phyloP scores from a whole-genome alignment of 2,797 vertebrate species.

The Gorsachius magnificus region DNA sequence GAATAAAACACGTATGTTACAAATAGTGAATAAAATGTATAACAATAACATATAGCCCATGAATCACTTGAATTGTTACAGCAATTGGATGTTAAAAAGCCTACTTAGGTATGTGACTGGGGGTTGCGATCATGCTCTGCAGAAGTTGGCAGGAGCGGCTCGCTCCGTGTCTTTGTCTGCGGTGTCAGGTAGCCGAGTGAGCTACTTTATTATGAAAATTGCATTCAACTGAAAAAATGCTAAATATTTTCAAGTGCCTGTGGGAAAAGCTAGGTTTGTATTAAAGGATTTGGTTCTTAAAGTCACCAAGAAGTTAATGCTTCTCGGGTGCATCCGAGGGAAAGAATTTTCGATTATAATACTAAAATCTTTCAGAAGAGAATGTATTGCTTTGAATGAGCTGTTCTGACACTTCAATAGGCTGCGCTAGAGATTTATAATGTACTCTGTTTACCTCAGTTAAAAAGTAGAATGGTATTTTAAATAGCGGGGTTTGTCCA shows the following conservation, averaged over 20 bases:
- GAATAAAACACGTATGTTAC: neutral
- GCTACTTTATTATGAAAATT: conserved; percentile 65
- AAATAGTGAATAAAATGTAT: neutral
- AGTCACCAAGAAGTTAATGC: conserved; percentile 55
- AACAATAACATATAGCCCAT: neutral
- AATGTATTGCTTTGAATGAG: neutral
- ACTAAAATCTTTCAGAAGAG: conserved; percentile 24
- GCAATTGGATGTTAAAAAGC: neutral
- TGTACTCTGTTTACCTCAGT: conserved; percentile 10
- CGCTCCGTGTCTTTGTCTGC: conserved; percentile 18
- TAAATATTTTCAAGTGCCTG: conserved; percentile 63
- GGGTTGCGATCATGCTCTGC: neutral
- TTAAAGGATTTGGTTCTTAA: conserved; percentile 59
- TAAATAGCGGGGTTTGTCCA: neutral
- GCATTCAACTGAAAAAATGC: conserved; percentile 58
- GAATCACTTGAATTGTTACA: neutral
- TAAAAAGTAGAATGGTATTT: conserved; percentile 8
- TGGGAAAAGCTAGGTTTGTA: conserved; percentile 52
- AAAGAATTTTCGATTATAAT: conserved; percentile 26
- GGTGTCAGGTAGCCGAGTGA: conserved; percentile 53
- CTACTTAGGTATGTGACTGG: neutral
- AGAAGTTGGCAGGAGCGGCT: conserved; percentile 34
- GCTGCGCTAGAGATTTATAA: neutral
- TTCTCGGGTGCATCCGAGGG: conserved; percentile 46
- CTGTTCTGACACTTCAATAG: conserved; percentile 12